Conservation (phyloP, 2,888 invertebrate species). For the Branchellion lobata region DNA sequence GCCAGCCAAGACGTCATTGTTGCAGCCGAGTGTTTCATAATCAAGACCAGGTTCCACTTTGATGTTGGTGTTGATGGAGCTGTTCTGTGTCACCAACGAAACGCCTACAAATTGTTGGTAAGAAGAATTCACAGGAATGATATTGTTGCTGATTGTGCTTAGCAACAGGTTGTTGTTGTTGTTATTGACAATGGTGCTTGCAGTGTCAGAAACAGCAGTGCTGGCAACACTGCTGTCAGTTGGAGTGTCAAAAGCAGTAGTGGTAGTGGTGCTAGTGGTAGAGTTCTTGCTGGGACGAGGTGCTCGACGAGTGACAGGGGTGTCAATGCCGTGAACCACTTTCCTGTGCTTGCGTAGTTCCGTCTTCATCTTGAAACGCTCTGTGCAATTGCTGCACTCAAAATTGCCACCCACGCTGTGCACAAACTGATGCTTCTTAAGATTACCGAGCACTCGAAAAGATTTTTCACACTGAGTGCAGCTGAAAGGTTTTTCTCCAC, state of each 20-base stretch:
- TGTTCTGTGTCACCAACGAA: not conserved
- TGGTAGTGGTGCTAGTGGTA: not conserved
- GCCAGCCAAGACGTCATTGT: not conserved
- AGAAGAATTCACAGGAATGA: constrained; percentile 13
- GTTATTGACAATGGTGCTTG: not conserved
- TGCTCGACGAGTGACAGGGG: not conserved
- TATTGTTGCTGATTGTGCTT: constrained; percentile 11
- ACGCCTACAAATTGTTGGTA: constrained; percentile 1
- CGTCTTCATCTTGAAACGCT: not conserved
- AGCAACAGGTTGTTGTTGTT: not conserved
- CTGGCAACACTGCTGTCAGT: not conserved
- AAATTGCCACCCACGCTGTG: constrained; percentile 13
- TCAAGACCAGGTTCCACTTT: not conserved
- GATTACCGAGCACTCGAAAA: constrained; percentile 40
- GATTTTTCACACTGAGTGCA: constrained; percentile 39
- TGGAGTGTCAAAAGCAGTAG: not conserved
- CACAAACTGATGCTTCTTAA: constrained; percentile 41
- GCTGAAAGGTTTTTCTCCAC: constrained; percentile 46
- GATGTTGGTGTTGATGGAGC: not conserved
- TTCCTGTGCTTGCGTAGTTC: constrained; percentile 1
- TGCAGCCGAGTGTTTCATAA: not conserved
- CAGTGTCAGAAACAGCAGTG: not conserved
- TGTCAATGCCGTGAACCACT: not conserved
- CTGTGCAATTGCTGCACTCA: not conserved
- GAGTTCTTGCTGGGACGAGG: not conserved